Conservation (phyloP, 2,797 vertebrate genomes). For the Vireo griseus region DNA sequence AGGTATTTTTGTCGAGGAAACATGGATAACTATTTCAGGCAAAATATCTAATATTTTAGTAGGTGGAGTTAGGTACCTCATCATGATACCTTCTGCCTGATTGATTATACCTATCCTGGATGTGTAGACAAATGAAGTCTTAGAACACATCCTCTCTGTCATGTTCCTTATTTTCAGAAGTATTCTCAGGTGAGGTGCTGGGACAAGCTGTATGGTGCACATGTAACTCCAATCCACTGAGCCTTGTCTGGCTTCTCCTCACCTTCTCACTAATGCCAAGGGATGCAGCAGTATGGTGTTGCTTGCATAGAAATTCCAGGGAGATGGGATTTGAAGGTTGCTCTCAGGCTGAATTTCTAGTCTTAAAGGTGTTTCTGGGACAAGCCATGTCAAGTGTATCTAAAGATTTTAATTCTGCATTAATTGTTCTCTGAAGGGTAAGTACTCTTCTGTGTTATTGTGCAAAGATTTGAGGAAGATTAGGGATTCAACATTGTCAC, state of each 20-base stretch:
- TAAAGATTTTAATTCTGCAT: neutral
- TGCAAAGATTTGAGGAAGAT: neutral
- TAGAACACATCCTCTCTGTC: neutral
- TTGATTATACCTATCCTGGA: neutral
- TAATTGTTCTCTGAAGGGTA: neutral
- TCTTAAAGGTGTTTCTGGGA: neutral
- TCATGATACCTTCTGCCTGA: neutral
- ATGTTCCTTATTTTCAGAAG: neutral
- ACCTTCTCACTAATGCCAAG: neutral
- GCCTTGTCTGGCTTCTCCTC: neutral
- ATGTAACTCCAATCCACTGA: neutral
- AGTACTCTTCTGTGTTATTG: neutral
- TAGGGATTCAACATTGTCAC: neutral
- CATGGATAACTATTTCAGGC: neutral
- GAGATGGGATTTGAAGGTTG: neutral
- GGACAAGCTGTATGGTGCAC: neutral
- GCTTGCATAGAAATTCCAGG: neutral
- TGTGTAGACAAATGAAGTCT: neutral
- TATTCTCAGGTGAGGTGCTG: neutral
- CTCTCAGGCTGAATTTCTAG: neutral
- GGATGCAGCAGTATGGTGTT: neutral
- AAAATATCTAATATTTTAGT: neutral
- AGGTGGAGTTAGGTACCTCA: neutral
- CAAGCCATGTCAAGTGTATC: neutral
- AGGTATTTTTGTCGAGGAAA: neutral